Base-by-base conservation (phyloP, 2,888 invertebrate species). In the Amphiduros pacificus region DNA sequence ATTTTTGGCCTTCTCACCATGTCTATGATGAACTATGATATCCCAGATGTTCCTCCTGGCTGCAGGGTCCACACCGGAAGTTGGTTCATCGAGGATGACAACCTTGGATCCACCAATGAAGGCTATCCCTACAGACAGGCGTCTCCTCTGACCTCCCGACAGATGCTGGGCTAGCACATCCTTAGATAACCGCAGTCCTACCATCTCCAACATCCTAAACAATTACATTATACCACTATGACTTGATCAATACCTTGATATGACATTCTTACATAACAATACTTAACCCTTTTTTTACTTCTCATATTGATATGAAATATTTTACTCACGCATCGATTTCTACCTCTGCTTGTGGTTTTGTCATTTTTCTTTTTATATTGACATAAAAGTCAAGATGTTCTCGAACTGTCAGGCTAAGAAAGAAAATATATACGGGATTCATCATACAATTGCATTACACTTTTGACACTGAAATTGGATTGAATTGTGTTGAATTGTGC, bases 1-100 rank as follows among this genome's bases (percentile, higher is more conserved):
- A 53, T 2, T 53, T 22, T 28, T 5, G 3, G 17, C 17, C 17
- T 26, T 20, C 55, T 20, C 64, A 77, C 78, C 75, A 54, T 60
- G 28, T 65, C 77, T 79, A 62, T 80, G 74, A 31, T 73, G 72
- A 9, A 77, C 68, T 24, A 84, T 79, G 26, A 84, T 70, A 62
- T 84, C 82, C 84, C 84, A 84, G 64, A 84, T 83, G 49, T 73
- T 71, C 59, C 82, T 70, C 32, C 84, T 68, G 4, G 83, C 82
- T 52, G 77, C 75, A 2, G 84, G 83, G 69, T 84, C 84, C 11
- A 84, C 80, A 3, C 81, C 81, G 64, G 76, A 77, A 3, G 82
- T 80, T 9, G 82, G 82, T 61, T 84, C 83, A 68, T 84, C 84
- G 51, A 84, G 71, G 36, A 84, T 77, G 40, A 84, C 74, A 2